Base-by-base conservation (phyloP, 2,888 invertebrate genomes). In the Atethmia centrago region DNA sequence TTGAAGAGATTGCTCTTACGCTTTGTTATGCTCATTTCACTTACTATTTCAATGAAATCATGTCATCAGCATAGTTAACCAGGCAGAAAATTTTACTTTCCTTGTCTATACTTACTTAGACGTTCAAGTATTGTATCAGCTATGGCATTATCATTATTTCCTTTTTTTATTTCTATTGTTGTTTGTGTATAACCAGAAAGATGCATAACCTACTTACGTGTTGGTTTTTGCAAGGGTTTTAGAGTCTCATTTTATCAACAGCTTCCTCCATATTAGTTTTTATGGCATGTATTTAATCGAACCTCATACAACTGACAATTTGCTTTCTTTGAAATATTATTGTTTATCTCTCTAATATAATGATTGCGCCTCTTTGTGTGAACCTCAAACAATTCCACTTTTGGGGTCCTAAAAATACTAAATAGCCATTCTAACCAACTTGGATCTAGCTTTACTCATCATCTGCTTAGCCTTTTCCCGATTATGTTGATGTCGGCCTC, bases 11-110 rank as follows among this genome's bases (percentile, higher is more conserved):
- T 49, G 42, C n/a, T 69, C 45, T 36, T n/a, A 56, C 12, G n/a
- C 61, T 71, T 77, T 67, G 76, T 86, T 68, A 59, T 56, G 55
- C 53, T 67, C 58, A 67, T 68, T 81, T 67, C 64, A 76, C 70
- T 81, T 79, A 61, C 83, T 21, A 47, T 85, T 76, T 82, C 80
- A 75, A 65, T 77, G 75, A 64, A 77, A 77, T 62, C 65, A 45
- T 51, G 4, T 36, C 67, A 80, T 84, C 80, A 84, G n/a, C 58
- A 61, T 16, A 55, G 73, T 76, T 51, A 85, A 77, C 81, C 65
- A 78, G 31, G 62, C 51, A 74, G 74, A 79, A 84, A 75, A 80
- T 77, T 49, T 56, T 58, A 83, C 84, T 85, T 80, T 85, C 85
- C 53, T 59, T 69, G 51, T 55, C 62, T 61, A 56, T 66, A 72